Base-by-base conservation (phyloP, 1,140 invertebrate species). In the Caenorhabditis briggsae region DNA sequence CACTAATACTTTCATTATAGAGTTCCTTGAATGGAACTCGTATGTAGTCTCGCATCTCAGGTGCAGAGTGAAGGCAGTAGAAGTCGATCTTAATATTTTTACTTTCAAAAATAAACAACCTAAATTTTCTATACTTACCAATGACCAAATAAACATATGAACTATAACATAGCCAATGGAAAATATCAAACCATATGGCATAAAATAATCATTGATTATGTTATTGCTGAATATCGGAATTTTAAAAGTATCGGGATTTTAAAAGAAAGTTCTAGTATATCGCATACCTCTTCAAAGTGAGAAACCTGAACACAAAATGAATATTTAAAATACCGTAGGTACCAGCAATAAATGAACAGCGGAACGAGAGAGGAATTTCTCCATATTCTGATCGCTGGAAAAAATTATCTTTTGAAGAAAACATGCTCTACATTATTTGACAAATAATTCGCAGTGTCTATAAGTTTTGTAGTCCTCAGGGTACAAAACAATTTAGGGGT, bases 231-330 rank as follows among this genome's bases (percentile, higher is more conserved):
- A 46, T 70, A 53, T 53, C 9, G 16, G 11, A 11, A 53, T 9
- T 2, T 14, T 14, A 2, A 53, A 53, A 53, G 50, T 33, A 33
- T 33, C 33, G 33, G 33, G 33, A 50, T 2, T 1, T 11, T 11
- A 8, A 50, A 50, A 50, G 50, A 50, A 50, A 5, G 0, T 0
- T 14, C 43, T 43, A 16, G 16, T 65, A 20, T 46, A 46, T 5
- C 20, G 23, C 41, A 6, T 46, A 70, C 64, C 41, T 46, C 18
- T 70, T 70, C 2, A 70, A n/a, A 70, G 64, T 43, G 2, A 70
- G 64, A 70, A 43, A 70, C 46, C 64, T 14, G 64, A 70, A 70
- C 11, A 70, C 41, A 18, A 70, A 70, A 11, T 70, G 64, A 43
- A 70, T 18, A n/a, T 70, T 70, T 5, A 70, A 11, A 46, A 70